A percentile compares a stretch with the other conserved stretches of the same genome.
Conservation (phyloP, 2,113 vertebrate genomes). For the Coregonus clupeaformis region DNA sequence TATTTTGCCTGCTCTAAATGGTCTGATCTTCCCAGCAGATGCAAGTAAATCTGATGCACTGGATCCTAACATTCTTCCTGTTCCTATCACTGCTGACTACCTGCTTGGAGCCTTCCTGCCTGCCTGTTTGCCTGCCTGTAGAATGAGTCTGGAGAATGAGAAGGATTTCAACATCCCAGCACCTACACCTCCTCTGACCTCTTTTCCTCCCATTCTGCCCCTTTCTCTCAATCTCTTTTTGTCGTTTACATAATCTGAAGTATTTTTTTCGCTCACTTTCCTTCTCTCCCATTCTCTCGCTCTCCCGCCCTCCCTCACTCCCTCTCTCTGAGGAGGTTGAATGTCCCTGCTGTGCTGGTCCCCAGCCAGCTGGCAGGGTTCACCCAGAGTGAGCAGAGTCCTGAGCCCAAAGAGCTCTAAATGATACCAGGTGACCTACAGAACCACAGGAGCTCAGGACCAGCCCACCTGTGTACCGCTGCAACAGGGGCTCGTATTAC, state of each 20-base stretch:
- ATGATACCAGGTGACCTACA: constrained; percentile 47
- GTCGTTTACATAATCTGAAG: background rate
- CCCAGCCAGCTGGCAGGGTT: constrained; percentile 49
- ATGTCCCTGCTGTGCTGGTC: constrained; percentile 30
- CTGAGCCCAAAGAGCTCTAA: constrained; percentile 36
- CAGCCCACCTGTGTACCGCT: background rate
- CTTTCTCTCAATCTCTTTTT: background rate
- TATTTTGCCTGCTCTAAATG: constrained; percentile 37
- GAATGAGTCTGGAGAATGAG: background rate
- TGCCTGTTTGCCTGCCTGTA: background rate
- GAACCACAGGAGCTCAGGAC: background rate
- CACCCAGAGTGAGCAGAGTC: constrained; percentile 24
- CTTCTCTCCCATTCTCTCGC: background rate
- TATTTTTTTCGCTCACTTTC: background rate
- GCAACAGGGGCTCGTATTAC: background rate
- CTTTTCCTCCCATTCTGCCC: background rate
- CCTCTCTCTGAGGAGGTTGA: constrained; percentile 10
- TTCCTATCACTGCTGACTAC: constrained; percentile 33
- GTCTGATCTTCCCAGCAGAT: constrained; percentile 30
- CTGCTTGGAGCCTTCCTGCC: background rate
- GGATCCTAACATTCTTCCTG: constrained; percentile 26
- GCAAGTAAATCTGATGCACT: background rate
- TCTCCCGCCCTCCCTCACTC: background rate
- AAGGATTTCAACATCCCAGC: background rate
- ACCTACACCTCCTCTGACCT: background rate